phyloP scores from a whole-genome alignment of 2,113 vertebrate genomes.

The Chamaetylas fuelleborni region DNA sequence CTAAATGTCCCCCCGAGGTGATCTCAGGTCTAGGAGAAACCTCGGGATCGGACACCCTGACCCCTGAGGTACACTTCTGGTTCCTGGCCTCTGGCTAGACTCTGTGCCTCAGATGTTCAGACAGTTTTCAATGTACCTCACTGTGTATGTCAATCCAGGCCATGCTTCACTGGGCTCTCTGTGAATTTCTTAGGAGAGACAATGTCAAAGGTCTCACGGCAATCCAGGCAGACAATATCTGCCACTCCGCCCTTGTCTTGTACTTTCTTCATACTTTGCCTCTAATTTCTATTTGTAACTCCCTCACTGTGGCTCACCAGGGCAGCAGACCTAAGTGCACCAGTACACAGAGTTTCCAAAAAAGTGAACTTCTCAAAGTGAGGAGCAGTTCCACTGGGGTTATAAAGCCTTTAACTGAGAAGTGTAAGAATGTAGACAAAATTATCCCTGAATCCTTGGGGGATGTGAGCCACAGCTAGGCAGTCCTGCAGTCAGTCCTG shows the following conservation, averaged over 20 bases:
- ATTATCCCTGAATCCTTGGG: no score
- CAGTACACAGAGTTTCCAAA: neutral
- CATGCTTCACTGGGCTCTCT: neutral
- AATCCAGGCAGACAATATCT: neutral
- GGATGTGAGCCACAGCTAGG: accelerated
- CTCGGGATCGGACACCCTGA: no score
- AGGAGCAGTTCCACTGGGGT: neutral
- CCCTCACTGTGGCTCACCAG: neutral
- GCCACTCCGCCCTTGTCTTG: neutral
- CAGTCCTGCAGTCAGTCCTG: accelerated
- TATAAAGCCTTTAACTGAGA: neutral
- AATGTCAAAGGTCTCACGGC: neutral
- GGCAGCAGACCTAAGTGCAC: neutral
- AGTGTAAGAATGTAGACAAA: neutral
- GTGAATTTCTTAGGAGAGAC: neutral
- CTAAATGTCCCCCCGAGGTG: no score
- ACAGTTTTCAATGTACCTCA: neutral
- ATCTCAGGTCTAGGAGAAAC: no score
- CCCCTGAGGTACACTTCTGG: neutral
- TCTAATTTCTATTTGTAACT: neutral
- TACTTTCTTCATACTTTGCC: neutral
- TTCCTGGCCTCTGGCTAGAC: neutral
- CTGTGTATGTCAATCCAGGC: neutral
- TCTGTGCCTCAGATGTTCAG: neutral
- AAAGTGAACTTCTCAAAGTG: neutral